Percentiles rank a stretch among this genome's conserved stretches.
Conservation (phyloP, 64 coral and sea anemone species). For the Anthopleura sola region DNA sequence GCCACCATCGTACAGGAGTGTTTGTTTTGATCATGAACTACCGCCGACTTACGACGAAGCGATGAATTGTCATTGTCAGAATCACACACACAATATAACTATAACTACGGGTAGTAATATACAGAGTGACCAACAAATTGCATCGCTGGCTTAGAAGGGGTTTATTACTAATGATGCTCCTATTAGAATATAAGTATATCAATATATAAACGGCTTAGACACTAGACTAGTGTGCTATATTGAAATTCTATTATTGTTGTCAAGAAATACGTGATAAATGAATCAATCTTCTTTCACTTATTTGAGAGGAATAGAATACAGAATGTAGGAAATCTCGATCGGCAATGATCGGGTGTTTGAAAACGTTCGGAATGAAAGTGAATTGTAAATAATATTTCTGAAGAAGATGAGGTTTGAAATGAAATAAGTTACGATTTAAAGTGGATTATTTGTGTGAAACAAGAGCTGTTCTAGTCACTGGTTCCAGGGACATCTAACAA, state of each 20-base stretch:
- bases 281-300: background rate
- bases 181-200: background rate
- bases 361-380: background rate
- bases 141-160: background rate
- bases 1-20: conserved; percentile 25
- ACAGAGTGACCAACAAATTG: background rate
- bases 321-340: background rate
- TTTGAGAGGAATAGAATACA: background rate
- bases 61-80: conserved; percentile 6
- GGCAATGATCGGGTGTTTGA: background rate
- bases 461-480: background rate
- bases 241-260: background rate
- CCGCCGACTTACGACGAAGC: conserved; percentile 28
- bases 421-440: background rate
- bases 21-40: conserved; percentile 30
- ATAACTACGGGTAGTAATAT: conserved; percentile 6
- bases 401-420: background rate
- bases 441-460: background rate
- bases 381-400: conserved; percentile 1
- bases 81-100: background rate
- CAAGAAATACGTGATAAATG: background rate
- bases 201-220: background rate
- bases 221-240: background rate
- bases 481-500: background rate
- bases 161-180: background rate